Evolutionary conservation across 2,113 vertebrate species (phyloP), one percentile per base, ranked within the genome.

Genomic region (Macaca fascicularis): DNA sequence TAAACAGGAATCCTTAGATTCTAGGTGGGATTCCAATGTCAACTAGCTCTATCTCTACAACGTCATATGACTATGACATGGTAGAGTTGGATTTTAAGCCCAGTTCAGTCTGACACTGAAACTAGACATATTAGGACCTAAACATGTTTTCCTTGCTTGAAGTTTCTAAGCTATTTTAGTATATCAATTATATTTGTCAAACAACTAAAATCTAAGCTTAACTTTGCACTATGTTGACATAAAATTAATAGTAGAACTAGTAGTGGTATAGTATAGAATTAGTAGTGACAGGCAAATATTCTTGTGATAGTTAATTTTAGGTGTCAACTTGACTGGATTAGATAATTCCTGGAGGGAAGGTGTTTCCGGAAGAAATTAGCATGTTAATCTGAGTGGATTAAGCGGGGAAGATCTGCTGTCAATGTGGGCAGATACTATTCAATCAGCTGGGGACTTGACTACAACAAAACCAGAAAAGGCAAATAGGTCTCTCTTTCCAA

Each of bases 1-100:
- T 22, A 6, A 4, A 19, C 3, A 40, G 27, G 17, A 17, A 19
- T 9, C 14, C 5, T 38, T 16, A 23, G 14, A n/a, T 52, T 70
- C 25, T 74, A 61, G 2, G 11, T 23, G 4, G 20, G 16, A 30
- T 25, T 92, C 57, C 17, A 35, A 14, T 10, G 38, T 83, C 86
- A n/a, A n/a, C 48, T 6, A 32, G 23, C 48, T 22, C 23, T 32
- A 38, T 40, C 25, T 40, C 40, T 16, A 4, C 9, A 84, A 61
- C 0, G 55, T 75, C 30, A 1, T 30, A 19, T 52, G 72, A 70
- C 22, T 25, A 22, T 0, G 1, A 9, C 0, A 19, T 32, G 8
- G 13, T 35, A 23, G 23, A 52, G 20, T n/a, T 82, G 32, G 55
- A 93, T 50, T 89, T 94, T 45, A 72, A 90, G 4, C 22, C 25